phyloP scores from a whole-genome alignment of 2,797 vertebrate species.

The Margarornis squamiger region DNA sequence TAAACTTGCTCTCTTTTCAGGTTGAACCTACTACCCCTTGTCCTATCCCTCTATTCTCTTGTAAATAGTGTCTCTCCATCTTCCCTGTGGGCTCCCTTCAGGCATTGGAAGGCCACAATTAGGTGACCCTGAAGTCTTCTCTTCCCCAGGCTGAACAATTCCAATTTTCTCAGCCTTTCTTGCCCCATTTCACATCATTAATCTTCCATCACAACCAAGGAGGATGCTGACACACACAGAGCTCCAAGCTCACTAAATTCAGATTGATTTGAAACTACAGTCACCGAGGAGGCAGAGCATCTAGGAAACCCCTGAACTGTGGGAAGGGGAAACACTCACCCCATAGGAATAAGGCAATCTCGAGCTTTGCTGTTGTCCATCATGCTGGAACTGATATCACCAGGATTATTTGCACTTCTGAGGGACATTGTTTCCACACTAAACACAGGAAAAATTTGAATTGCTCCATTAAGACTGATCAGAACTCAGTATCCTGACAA shows the following conservation, averaged over 20 bases:
- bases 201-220: background rate
- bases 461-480: background rate
- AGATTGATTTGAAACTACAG: fast-evolving
- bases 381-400: slow-evolving; percentile 84
- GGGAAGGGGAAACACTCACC: slow-evolving; percentile 69
- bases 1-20: background rate
- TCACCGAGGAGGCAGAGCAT: background rate
- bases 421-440: slow-evolving; percentile 93
- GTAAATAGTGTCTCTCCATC: background rate
- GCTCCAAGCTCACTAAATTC: background rate
- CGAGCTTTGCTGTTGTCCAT: slow-evolving; percentile 84
- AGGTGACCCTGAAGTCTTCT: background rate
- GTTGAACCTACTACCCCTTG: background rate
- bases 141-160: background rate
- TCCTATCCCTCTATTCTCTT: background rate
- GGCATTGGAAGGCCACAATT: background rate
- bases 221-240: background rate
- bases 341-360: slow-evolving; percentile 91
- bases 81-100: background rate
- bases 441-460: background rate
- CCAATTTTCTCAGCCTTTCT: background rate
- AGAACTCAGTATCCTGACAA: background rate
- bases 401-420: slow-evolving; percentile 69
- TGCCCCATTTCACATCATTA: background rate
- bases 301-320: background rate